phyloP scores from a whole-genome alignment of 2,113 vertebrate species.

The Phoxinus phoxinus region DNA sequence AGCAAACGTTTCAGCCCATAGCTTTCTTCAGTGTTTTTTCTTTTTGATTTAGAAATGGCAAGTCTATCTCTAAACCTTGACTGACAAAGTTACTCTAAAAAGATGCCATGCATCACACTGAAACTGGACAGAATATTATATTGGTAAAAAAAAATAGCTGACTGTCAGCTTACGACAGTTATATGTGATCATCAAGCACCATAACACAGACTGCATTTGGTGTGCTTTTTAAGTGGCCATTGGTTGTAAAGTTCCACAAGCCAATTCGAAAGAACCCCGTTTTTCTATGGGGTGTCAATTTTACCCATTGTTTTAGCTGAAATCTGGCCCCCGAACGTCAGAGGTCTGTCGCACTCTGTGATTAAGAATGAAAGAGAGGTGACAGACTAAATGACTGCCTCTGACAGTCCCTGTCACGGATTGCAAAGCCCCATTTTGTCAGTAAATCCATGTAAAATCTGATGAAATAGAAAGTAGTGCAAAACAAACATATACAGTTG shows the following conservation, averaged over 20 bases:
- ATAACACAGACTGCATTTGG: background rate
- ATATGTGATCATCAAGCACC: background rate
- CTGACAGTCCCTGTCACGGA: conserved; percentile 3
- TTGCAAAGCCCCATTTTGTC: conserved; percentile 17
- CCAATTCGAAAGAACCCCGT: background rate
- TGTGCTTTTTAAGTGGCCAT: background rate
- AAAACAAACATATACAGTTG: background rate
- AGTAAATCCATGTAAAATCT: background rate
- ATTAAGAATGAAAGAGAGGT: conserved; percentile 16
- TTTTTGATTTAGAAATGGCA: background rate
- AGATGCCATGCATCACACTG: background rate
- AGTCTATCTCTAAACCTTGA: background rate
- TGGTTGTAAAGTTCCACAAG: background rate
- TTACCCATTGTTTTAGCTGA: background rate
- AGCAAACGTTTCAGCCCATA: no score
- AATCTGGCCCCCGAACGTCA: background rate
- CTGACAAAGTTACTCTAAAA: background rate
- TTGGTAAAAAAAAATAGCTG: background rate
- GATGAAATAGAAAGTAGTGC: background rate
- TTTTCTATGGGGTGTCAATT: conserved; percentile 1
- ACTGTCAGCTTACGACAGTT: background rate
- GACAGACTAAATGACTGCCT: conserved; percentile 18
- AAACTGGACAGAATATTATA: background rate
- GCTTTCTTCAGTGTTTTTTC: background rate
- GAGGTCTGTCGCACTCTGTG: background rate